These are phyloP conservation scores for Augochlorella aurata DNA, from an alignment of 2,888 invertebrate species.

Conservation along the genomic window DNA sequence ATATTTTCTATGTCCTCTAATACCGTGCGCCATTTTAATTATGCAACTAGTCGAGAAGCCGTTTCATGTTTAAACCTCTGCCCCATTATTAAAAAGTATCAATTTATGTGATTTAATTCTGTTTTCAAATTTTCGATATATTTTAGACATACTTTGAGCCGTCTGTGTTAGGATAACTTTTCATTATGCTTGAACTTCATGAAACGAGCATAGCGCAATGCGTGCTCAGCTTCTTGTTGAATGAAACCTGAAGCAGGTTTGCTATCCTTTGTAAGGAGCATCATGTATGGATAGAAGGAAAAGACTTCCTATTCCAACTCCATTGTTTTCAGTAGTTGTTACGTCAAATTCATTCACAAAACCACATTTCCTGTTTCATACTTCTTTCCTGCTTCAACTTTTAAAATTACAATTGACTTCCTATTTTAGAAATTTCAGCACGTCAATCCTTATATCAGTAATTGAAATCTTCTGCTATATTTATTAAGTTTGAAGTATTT, in stretches of 20 bases:
- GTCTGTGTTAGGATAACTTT: neutral
- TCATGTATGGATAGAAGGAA: constrained; percentile 16
- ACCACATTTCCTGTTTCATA: neutral
- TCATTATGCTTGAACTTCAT: neutral
- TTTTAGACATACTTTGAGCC: neutral
- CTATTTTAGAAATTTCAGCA: neutral
- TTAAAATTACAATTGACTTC: neutral
- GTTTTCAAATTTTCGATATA: neutral
- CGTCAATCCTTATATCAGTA: too few relatives aligned
- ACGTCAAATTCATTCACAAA: neutral
- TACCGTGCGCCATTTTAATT: neutral
- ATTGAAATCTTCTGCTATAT: too few relatives aligned
- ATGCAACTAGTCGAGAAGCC: neutral
- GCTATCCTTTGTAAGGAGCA: constrained; percentile 26
- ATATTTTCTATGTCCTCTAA: neutral
- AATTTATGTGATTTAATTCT: neutral
- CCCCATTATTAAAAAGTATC: neutral
- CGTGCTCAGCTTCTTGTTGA: neutral
- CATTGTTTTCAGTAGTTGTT: constrained; percentile 4
- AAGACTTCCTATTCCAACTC: constrained; percentile 3
- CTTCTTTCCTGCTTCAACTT: neutral
- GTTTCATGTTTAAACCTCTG: neutral
- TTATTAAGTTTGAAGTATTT: too few relatives aligned
- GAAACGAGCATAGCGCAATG: neutral
- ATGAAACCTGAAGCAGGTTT: constrained; percentile 30